Evolutionary conservation across 53 echinoderm and acorn worm species (phyloP), one percentile per base, ranked within the genome.

Genomic region (Pentamera pediparva): DNA sequence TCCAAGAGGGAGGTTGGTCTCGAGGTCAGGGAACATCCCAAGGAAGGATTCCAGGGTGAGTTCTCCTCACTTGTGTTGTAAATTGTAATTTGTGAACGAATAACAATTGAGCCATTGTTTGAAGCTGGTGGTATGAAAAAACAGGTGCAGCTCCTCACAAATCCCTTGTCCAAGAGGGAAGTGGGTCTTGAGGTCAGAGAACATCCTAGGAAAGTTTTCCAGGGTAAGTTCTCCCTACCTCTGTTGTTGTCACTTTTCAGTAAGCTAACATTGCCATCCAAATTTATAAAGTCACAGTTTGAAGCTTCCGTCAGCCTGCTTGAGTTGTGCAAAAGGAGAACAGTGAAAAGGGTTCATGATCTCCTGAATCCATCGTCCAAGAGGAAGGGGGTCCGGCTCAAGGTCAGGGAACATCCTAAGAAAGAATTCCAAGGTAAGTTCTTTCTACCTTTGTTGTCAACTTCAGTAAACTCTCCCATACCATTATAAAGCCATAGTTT

Each of bases 11-110:
- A 85, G 34, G 91, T 88, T 49, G 96, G 96, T 10, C 76, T 96
- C 39, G 71, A 81, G 59, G 87, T 96, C 37, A 81, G 96, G 24
- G 90, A 96, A 61, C 90, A 91, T 41, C 96, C 96, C 13, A 96
- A 96, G 85, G 87, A 91, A 35, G 96, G 96, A 47, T 96, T 96
- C 55, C 91, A 96, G 61, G 96, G 96, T 95, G 51, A 91, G 87
- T n/a, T n/a, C n/a, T n/a, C n/a, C n/a, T n/a, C n/a, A n/a, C n/a
- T n/a, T n/a, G n/a, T n/a, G n/a, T n/a, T n/a, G n/a, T n/a, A n/a
- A n/a, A n/a, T n/a, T n/a, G n/a, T n/a, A n/a, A n/a, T n/a, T n/a
- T n/a, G n/a, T n/a, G n/a, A n/a, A n/a, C n/a, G n/a, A n/a, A n/a
- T n/a, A n/a, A n/a, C n/a, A n/a, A n/a, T n/a, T n/a, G n/a, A n/a